phyloP scores from a whole-genome alignment of 1,140 invertebrate genomes.

The Nephila pilipes region DNA sequence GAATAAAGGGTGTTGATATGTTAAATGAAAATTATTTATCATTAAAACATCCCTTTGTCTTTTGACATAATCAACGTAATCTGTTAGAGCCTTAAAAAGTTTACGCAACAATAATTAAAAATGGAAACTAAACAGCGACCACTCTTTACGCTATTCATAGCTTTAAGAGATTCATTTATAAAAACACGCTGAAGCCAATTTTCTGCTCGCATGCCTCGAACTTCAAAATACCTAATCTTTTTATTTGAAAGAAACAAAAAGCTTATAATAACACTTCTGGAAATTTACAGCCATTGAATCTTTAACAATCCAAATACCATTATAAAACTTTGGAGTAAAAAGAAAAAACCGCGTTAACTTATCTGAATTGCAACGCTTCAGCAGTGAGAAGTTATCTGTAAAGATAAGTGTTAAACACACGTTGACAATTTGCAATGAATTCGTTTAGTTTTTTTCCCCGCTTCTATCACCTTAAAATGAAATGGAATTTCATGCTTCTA shows the following conservation, averaged over 20 bases:
- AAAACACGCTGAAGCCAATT: too few relatives aligned
- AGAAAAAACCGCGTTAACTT: neutral
- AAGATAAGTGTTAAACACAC: conserved; percentile 1
- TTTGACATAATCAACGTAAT: too few relatives aligned
- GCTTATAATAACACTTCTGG: neutral
- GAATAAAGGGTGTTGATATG: too few relatives aligned
- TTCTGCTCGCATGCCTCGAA: neutral
- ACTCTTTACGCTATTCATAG: too few relatives aligned
- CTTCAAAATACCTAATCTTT: neutral
- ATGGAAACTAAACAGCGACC: too few relatives aligned
- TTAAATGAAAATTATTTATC: too few relatives aligned
- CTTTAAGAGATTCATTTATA: too few relatives aligned
- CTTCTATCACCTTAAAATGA: neutral
- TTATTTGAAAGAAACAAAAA: neutral
- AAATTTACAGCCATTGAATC: neutral
- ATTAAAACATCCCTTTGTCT: too few relatives aligned
- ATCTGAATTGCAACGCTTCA: neutral
- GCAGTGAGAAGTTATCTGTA: neutral
- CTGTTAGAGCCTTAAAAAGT: too few relatives aligned
- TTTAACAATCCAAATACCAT: neutral
- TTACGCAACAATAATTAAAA: too few relatives aligned
- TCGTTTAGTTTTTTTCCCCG: neutral
- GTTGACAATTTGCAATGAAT: neutral
- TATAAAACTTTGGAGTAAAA: neutral
- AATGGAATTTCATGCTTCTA: neutral